Conservation (phyloP, 2,797 vertebrate species). For the Lutjanus campechanus region DNA sequence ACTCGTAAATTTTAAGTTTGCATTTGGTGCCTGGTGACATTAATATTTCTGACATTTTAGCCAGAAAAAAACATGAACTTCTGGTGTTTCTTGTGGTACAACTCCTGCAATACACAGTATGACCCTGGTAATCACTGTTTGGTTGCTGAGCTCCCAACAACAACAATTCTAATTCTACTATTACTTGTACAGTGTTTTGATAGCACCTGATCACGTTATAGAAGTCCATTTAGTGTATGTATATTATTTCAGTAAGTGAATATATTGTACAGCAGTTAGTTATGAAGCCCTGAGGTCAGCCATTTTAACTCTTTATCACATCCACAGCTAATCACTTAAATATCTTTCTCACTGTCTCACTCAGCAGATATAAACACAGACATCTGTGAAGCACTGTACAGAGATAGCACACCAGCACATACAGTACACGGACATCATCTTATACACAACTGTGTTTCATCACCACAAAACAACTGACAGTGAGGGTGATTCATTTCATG, state of each 20-base stretch:
- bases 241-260: slow-evolving; percentile 55
- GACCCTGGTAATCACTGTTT: slow-evolving; percentile 34
- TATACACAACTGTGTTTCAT: slow-evolving; percentile 24
- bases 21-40: slow-evolving; percentile 23
- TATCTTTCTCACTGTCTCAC: slow-evolving; percentile 33
- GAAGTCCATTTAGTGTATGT: slow-evolving; percentile 44
- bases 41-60: slow-evolving; percentile 33
- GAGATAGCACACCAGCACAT: slow-evolving; percentile 38
- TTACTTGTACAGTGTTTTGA: slow-evolving; percentile 59
- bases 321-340: slow-evolving; percentile 33
- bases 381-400: slow-evolving; percentile 37
- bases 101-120: slow-evolving; percentile 6
- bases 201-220: slow-evolving; percentile 72
- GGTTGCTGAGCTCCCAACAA: slow-evolving; percentile 37
- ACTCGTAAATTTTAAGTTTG: slow-evolving; percentile 6
- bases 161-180: slow-evolving; percentile 51
- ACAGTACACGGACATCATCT: slow-evolving; percentile 37
- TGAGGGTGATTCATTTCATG: slow-evolving; percentile 20
- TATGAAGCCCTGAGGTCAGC: slow-evolving; percentile 81
- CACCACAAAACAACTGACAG: slow-evolving; percentile 29
- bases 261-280: slow-evolving; percentile 62
- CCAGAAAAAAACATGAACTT: slow-evolving; percentile 6
- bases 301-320: slow-evolving; percentile 50
- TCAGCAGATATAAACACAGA: slow-evolving; percentile 26
- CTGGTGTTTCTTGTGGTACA: slow-evolving; percentile 18